A percentile compares a stretch with the other conserved stretches of the same genome.
phyloP scores from a whole-genome alignment of 2,113 vertebrate genomes.

The Suncus etruscus region DNA sequence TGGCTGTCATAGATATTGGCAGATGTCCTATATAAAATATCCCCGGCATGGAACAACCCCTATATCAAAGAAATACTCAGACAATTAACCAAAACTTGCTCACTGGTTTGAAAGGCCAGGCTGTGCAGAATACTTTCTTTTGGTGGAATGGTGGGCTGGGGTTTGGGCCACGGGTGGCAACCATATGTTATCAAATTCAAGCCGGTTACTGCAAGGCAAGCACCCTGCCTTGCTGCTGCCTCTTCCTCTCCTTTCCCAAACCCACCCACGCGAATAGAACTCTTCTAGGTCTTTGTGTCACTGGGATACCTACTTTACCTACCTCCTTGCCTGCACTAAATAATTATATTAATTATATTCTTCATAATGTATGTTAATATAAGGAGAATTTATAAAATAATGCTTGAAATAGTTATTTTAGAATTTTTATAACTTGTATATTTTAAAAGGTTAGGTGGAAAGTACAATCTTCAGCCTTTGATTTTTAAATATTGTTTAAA shows the following conservation, averaged over 20 bases:
- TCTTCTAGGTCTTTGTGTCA: background rate
- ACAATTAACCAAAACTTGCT: background rate
- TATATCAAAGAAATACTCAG: background rate
- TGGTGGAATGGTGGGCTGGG: background rate
- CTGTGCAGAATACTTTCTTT: background rate
- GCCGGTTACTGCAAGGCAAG: too few species aligned
- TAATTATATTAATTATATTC: slow-evolving; percentile 24
- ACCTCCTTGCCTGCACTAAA: background rate
- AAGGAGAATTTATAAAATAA: background rate
- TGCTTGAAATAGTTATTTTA: slow-evolving; percentile 42
- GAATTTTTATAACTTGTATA: slow-evolving; percentile 52
- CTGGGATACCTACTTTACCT: background rate
- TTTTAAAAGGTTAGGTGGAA: slow-evolving; percentile 52
- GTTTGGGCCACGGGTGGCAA: too few species aligned
- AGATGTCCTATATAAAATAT: background rate
- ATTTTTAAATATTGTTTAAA: slow-evolving; percentile 76
- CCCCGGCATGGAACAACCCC: too few species aligned
- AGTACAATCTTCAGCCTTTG: slow-evolving; percentile 52
- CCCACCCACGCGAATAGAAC: too few species aligned
- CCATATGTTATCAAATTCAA: too few species aligned
- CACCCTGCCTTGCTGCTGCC: too few species aligned
- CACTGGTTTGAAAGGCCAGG: background rate
- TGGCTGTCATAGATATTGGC: background rate
- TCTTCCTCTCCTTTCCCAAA: background rate
- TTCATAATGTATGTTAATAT: slow-evolving; percentile 38